These are phyloP conservation scores for Papilio dardanus DNA, from an alignment of 1,140 invertebrate genomes.

Conservation along the genomic window DNA sequence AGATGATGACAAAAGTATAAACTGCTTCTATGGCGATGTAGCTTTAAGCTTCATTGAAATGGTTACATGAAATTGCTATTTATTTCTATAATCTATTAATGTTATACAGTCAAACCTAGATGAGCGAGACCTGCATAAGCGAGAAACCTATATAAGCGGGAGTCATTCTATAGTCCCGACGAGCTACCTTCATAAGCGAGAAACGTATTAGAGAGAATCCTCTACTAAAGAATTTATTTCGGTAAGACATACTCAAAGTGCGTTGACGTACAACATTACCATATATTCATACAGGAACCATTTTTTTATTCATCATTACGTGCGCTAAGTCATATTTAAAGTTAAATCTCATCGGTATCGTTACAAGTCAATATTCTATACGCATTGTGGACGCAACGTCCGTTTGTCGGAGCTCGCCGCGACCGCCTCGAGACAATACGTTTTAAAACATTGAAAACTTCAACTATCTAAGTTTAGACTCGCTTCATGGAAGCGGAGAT, in stretches of 20 bases:
- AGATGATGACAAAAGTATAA: too few species aligned
- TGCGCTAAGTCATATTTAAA: conserved; percentile 43
- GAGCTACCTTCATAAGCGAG: too few species aligned
- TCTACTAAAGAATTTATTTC: background rate
- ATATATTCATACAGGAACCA: conserved; percentile 49
- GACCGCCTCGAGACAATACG: conserved; percentile 21
- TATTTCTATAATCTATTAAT: too few species aligned
- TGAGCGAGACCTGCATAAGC: too few species aligned
- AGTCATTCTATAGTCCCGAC: too few species aligned
- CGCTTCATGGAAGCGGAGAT: conserved; percentile 29
- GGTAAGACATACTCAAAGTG: background rate
- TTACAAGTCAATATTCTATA: conserved; percentile 60
- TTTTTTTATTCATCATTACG: conserved; percentile 51
- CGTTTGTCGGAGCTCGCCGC: conserved; percentile 48
- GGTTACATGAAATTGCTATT: too few species aligned
- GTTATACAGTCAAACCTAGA: too few species aligned
- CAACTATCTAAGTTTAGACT: conserved; percentile 32
- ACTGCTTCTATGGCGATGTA: too few species aligned
- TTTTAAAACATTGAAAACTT: conserved; percentile 38
- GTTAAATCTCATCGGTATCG: conserved; percentile 48
- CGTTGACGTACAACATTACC: background rate
- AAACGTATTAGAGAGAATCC: too few species aligned
- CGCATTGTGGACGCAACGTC: conserved; percentile 60
- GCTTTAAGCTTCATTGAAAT: too few species aligned
- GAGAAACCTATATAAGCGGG: too few species aligned